phyloP scores from a whole-genome alignment of 2,113 vertebrate species.

The Anhinga rufa region DNA sequence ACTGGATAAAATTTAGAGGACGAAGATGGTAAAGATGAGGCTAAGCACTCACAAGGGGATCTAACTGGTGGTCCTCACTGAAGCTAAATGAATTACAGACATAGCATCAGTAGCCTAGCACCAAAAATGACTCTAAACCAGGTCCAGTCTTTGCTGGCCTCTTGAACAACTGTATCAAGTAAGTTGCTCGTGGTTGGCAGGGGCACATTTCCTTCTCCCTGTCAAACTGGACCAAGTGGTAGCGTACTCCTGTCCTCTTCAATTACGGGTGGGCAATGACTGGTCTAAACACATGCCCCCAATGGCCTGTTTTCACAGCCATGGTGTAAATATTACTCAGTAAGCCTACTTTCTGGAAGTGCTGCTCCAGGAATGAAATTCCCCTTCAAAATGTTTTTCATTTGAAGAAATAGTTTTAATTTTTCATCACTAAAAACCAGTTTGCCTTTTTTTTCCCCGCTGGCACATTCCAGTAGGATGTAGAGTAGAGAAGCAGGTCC shows the following conservation, averaged over 20 bases:
- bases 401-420: not conserved
- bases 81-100: not conserved
- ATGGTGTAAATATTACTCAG: not conserved
- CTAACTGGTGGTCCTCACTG: not conserved
- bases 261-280: not conserved
- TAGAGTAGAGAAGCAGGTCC: not conserved
- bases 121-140: not conserved
- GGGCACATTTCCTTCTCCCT: not conserved
- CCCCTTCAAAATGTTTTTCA: not conserved
- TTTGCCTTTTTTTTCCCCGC: not conserved
- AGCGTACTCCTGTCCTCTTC: not conserved
- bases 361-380: not conserved
- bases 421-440: not conserved
- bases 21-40: not conserved
- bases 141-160: not conserved
- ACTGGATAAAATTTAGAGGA: not conserved
- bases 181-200: not conserved
- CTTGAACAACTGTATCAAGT: not conserved
- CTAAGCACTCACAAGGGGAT: not conserved
- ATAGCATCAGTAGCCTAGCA: not conserved
- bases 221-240: rapidly evolving
- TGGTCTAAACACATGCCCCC: not conserved
- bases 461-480: not conserved
- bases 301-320: not conserved
- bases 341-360: not conserved